These are phyloP conservation scores for Megamerina dolium DNA, from an alignment of 2,888 invertebrate genomes.

Conservation along the genomic window DNA sequence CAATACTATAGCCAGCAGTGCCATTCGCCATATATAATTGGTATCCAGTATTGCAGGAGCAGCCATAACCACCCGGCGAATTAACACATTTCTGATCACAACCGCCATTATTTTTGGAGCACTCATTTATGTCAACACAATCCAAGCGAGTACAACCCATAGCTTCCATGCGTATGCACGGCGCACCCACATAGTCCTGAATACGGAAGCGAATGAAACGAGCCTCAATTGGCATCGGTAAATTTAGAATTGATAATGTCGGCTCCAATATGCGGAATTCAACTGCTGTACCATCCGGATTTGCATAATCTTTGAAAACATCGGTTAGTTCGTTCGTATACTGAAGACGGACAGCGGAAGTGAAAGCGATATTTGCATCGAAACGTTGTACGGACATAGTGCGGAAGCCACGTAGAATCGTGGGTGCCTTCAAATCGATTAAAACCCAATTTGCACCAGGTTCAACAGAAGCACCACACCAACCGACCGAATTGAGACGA, in stretches of 20 bases:
- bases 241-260: constrained; percentile 81
- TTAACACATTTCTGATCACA: constrained; percentile 92
- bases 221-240: constrained; percentile 87
- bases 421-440: constrained; percentile 81
- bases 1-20: constrained; percentile 80
- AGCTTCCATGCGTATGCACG: constrained; percentile 82
- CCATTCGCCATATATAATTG: constrained; percentile 83
- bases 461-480: constrained; percentile 84
- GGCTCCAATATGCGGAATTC: constrained; percentile 87
- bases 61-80: constrained; percentile 79
- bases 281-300: constrained; percentile 87
- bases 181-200: constrained; percentile 80
- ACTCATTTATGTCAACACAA: constrained; percentile 85
- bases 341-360: constrained; percentile 78
- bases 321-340: constrained; percentile 87
- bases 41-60: constrained; percentile 85
- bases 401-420: constrained; percentile 82
- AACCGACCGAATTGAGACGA: constrained; percentile 76
- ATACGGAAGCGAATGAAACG: constrained; percentile 81
- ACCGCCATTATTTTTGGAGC: constrained; percentile 77
- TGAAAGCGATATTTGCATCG: constrained; percentile 80
- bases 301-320: constrained; percentile 83
- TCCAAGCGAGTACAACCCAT: constrained; percentile 90
- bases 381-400: constrained; percentile 81
- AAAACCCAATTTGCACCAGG: constrained; percentile 85